These are phyloP conservation scores for Spialia ferax DNA, from an alignment of 2,888 invertebrate genomes.

Conservation along the genomic window DNA sequence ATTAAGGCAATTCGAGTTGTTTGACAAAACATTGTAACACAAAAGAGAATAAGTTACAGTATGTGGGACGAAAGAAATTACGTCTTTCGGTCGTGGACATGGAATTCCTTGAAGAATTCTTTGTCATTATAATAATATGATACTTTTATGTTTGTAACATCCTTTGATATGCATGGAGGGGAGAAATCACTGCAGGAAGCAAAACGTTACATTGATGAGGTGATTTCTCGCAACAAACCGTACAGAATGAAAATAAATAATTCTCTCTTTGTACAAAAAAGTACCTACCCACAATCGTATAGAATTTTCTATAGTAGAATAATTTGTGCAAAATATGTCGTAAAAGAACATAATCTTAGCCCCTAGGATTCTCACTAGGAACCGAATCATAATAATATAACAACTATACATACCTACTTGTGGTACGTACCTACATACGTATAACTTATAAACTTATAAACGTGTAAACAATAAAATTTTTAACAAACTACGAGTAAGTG, in stretches of 20 bases:
- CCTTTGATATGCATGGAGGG: neutral
- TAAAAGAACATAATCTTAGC: no score
- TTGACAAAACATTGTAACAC: constrained; percentile 6
- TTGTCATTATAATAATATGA: neutral
- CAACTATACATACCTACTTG: no score
- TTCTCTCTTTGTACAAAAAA: no score
- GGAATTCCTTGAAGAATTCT: neutral
- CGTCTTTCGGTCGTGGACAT: neutral
- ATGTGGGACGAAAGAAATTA: neutral
- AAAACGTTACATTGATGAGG: neutral
- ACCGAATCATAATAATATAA: no score
- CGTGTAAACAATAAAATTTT: no score
- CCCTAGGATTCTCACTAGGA: no score
- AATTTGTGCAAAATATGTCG: no score
- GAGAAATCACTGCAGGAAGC: neutral
- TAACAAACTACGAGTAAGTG: no score
- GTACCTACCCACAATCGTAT: no score
- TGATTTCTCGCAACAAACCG: neutral
- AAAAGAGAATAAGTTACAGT: constrained; percentile 11
- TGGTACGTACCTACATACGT: no score
- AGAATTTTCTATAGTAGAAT: no score
- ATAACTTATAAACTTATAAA: no score
- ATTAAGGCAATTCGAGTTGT: constrained; percentile 21
- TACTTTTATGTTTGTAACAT: neutral
- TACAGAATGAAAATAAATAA: neutral